Evolutionary conservation across 1,140 invertebrate species (phyloP), one percentile per base, ranked within the genome.

Genomic region (Bombus pascuorum): DNA sequence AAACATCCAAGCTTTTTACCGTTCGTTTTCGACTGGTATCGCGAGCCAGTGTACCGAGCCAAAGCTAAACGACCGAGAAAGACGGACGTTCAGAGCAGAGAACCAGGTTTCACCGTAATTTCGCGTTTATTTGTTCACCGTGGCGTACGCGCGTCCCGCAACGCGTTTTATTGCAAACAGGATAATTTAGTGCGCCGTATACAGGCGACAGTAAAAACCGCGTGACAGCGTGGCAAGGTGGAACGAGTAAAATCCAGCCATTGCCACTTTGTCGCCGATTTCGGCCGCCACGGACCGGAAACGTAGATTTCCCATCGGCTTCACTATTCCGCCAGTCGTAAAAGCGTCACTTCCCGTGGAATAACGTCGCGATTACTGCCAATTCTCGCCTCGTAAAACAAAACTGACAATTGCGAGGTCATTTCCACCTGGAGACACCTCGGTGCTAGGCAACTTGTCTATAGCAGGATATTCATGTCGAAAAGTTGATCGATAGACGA

Each of bases 371-470:
- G 85, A 86, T 86, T 89, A 85, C 83, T 53, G 47, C 32, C 79
- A 79, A 73, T 89, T 89, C 79, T 80, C 87, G 87, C 75, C 87
- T 89, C 88, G 83, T 89, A 89, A 89, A 89, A 82, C 87, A 74
- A 89, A 86, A 76, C 65, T 62, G 59, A 62, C 59, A n/a, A 62
- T n/a, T 62, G 28, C 77, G 79, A 86, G 62, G 9, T 25, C 32
- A 59, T 76, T 18, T 25, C 74, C 3, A 13, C 32, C 6, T 6
- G 74, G 12, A 76, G 34, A 76, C 34, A n/a, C 25, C 65, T 15
- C 15, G 32, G 8, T 34, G 2, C 15, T 18, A 34, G 6, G 32
- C 0, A 10, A 22, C 8, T 22, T 8, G 2, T 4, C 8, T 3
- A 3, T 0, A 1, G 3, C 2, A 25, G 5, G 1, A 53, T 22